Evolutionary conservation across 2,113 vertebrate genomes (phyloP).

Genomic region (Romanogobio albipinnatus): DNA sequence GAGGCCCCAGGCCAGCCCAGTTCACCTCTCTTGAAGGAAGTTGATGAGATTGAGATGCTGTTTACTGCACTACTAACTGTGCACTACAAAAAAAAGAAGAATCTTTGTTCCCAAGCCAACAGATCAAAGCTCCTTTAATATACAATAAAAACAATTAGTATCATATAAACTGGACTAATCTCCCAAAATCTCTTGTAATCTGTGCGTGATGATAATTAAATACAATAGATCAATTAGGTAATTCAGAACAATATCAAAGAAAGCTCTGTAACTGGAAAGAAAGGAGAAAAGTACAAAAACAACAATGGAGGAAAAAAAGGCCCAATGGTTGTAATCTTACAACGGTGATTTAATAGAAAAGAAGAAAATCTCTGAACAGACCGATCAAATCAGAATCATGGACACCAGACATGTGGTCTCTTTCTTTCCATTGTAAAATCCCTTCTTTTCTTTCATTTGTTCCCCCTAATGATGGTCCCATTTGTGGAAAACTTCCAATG

Average conservation of each 20-base stretch:
- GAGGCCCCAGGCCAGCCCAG: not conserved
- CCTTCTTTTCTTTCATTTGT: conserved; percentile 8
- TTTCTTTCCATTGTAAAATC: conserved; percentile 16
- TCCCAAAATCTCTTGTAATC: not conserved
- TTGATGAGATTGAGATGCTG: conserved; percentile 18
- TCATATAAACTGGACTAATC: not conserved
- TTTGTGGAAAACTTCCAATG: conserved; percentile 20
- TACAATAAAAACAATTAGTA: conserved; percentile 16
- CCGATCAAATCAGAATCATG: not conserved
- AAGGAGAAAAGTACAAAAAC: not conserved
- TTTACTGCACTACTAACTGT: conserved; percentile 18
- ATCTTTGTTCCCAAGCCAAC: not conserved
- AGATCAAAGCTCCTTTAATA: conserved; percentile 35
- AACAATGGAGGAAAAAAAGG: not conserved
- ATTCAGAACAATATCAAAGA: not conserved
- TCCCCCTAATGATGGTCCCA: not conserved
- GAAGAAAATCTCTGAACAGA: not conserved
- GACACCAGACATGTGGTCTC: not conserved
- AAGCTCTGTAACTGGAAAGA: not conserved
- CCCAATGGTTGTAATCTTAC: not conserved
- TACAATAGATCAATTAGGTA: not conserved
- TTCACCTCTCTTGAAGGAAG: conserved; percentile 14
- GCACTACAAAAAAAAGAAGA: not conserved
- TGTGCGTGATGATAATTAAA: not conserved
- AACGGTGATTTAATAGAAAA: conserved; percentile 4